Base-by-base conservation (phyloP, 2,113 vertebrate genomes). In the Marmota monax region DNA sequence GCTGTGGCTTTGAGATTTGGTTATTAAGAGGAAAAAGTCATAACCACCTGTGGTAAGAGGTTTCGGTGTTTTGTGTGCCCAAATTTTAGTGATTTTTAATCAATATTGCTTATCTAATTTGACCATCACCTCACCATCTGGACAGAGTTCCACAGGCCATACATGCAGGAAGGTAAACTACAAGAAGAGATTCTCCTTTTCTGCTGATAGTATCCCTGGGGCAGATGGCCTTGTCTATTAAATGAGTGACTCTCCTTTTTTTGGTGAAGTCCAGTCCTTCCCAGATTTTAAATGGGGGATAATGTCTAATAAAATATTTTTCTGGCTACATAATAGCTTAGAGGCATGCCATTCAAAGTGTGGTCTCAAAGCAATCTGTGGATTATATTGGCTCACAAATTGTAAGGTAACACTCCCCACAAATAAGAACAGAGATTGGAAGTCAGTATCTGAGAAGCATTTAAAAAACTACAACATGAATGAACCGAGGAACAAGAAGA, bases 1-100 rank as follows among this genome's bases (percentile, higher is more conserved):
- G 56, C 56, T 22, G 20, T 23, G 42, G 65, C 53, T 84, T 72
- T 13, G 76, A 72, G 63, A 25, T 34, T 88, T 95, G 73, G 12
- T 89, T 89, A 37, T 73, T 45, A 79, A 79, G 45, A 74, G 56
- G 32, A 4, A 80, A 39, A 48, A 74, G 34, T 45, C 42, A n/a
- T 32, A 48, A 29, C 20, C 58, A 37, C 37, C 20, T 67, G 16
- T 78, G 88, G 77, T 94, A 56, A 87, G 74, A 67, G 45, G 8
- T 58, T 87, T 83, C 48, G 39, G 29, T 42, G 93, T 94, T 84
- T n/a, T 42, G 32, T 67, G 56, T 39, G 53, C 73, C 39, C 48
- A 79, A 39, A 58, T 95, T 67, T 89, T 79, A 67, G 25, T 74
- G 77, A 80, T 82, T 69, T 79, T 80, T 42, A 85, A 79, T 95